These are phyloP conservation scores for Rhamphomyia laevipes DNA, from an alignment of 2,888 invertebrate species.

Conservation along the genomic window DNA sequence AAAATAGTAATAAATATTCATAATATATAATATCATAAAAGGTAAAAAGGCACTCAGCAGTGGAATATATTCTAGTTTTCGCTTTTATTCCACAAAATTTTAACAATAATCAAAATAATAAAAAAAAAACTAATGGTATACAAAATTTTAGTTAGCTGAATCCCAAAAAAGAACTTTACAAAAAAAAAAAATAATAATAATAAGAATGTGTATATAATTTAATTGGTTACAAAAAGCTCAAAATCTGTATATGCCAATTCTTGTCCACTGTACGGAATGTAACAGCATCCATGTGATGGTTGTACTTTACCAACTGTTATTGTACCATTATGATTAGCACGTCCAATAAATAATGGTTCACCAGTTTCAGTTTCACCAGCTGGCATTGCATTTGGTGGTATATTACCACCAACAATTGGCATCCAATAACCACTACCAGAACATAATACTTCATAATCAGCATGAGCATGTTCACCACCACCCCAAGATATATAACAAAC, in stretches of 20 bases:
- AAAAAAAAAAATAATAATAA: background rate
- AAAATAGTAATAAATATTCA: too few relatives aligned
- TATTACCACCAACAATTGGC: conserved; percentile 49
- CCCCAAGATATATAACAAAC: conserved; percentile 67
- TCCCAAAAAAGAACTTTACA: too few relatives aligned
- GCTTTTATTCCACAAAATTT: too few relatives aligned
- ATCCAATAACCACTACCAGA: conserved; percentile 54
- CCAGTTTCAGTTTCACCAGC: conserved; percentile 64
- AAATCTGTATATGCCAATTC: conserved; percentile 71
- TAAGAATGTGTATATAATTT: conserved; percentile 12
- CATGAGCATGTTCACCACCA: conserved; percentile 54
- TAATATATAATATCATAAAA: too few relatives aligned
- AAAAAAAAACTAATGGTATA: too few relatives aligned
- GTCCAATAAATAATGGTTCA: conserved; percentile 66
- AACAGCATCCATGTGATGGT: conserved; percentile 66
- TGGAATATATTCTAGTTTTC: too few relatives aligned
- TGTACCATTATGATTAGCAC: conserved; percentile 64
- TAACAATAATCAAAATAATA: too few relatives aligned
- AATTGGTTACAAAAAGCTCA: conserved; percentile 50
- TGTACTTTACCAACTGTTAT: conserved; percentile 75
- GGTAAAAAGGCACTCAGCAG: too few relatives aligned
- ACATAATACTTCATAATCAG: conserved; percentile 56
- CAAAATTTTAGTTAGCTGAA: too few relatives aligned
- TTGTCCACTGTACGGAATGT: conserved; percentile 71
- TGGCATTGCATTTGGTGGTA: conserved; percentile 64